Base-by-base conservation (phyloP, 2,113 vertebrate species). In the Leucoraja erinaceus region DNA sequence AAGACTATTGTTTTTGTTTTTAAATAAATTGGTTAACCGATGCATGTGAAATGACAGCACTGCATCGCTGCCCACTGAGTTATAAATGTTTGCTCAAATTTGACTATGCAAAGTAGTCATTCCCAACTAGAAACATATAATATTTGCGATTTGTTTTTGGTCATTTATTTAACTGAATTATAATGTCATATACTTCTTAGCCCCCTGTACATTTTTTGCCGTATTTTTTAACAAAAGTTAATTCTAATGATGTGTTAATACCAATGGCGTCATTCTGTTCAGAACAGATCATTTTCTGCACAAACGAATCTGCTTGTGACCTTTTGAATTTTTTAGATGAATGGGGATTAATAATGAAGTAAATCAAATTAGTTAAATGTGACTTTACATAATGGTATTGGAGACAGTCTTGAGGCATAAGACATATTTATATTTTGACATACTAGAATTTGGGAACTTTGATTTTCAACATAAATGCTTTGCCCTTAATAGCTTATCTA, bases 351-450 rank as follows among this genome's bases (percentile, higher is more conserved):
- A 38, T 68, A 72, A 22, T 10, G 12, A 47, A 79, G 38, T 38
- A 83, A 83, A 47, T 83, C 14, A 22, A 83, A 83, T 83, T 83
- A 25, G 86, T 18, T 91, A 47, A 47, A 91, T 72, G 22, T 74
- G 38, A 68, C 33, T 72, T 47, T 90, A 63, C 20, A 38, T 90
- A 90, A 38, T 47, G 38, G 38, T 70, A n/a, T 68, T 91, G 68
- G 38, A 72, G 33, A 72, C 68, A 68, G 25, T 68, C 12, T 91
- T 91, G 38, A 61, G n/a, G 0, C n/a, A 33, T 10, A 72, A 22
- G 0, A 28, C 18, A 91, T 33, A 47, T 91, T 91, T 91, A 11
- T 72, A 38, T 72, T 68, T 91, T 70, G 33, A 70, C 31, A 47
- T 90, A 47, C 12, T 54, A 20, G n/a, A 72, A 2, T 47, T 72